phyloP scores from a whole-genome alignment of 30 jellyfish, hydroid and myxozoan genomes.

The Phacellophora camtschatica region DNA sequence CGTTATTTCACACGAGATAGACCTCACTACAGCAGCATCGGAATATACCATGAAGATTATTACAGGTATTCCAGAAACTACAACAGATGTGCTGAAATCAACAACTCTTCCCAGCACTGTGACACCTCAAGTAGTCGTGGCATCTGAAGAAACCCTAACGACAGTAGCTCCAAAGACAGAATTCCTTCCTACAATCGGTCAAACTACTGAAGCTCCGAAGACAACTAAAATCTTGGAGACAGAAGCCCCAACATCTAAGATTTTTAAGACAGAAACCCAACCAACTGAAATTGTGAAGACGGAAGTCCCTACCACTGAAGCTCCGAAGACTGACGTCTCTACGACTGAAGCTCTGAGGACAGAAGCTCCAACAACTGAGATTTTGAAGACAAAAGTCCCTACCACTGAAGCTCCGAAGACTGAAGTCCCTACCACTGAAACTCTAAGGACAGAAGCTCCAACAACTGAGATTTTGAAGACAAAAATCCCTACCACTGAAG shows the following conservation, averaged over 20 bases:
- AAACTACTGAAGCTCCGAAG: neutral
- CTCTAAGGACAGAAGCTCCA: neutral
- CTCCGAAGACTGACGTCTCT: neutral
- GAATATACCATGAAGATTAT: neutral
- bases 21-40: neutral
- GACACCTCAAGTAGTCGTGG: neutral
- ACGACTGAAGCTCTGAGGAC: neutral
- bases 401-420: neutral
- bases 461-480: neutral
- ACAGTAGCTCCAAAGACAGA: neutral
- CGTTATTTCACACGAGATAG: neutral
- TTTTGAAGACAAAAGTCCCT: neutral
- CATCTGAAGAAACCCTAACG: neutral
- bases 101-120: neutral
- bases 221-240: neutral
- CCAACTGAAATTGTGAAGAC: neutral
- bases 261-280: neutral
- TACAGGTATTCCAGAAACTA: neutral
- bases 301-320: slow-evolving; percentile 1
- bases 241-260: neutral
- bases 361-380: neutral
- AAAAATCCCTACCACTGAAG: neutral
- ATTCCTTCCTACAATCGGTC: neutral
- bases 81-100: neutral
- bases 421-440: neutral